Base-by-base conservation (phyloP, 2,797 vertebrate genomes). In the Bradypodion pumilum region DNA sequence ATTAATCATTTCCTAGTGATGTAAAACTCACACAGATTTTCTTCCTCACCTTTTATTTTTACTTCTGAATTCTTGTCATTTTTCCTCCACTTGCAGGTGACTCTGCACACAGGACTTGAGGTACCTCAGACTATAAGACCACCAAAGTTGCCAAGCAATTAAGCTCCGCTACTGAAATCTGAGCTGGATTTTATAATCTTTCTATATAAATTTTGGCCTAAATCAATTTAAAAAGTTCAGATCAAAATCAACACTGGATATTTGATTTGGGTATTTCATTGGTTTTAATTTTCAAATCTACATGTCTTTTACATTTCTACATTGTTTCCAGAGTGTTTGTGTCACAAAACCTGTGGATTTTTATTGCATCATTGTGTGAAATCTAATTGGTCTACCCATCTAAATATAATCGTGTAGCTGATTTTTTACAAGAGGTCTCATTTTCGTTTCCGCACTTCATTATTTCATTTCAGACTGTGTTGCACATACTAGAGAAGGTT, bases 81-180 rank as follows among this genome's bases (percentile, higher is more conserved):
- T 94, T 66, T 95, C 89, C 90, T 0, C 15, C 40, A 89, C 16
- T 5, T 89, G 19, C 94, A 99, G 98, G 98, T 98, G 94, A 99
- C 98, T 65, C 92, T 99, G 92, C 95, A 97, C 85, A 98, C 98
- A 0, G 98, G 98, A 89, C 91, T 99, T 95, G 98, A 98, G 91
- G 95, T 99, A 90, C 98, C 98, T 87, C 97, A 97, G 88, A 97
- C 91, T 89, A 83, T 95, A 65, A 96, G 95, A 84, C 94, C 94
- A 85, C 90, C 92, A 82, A 96, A 96, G 90, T 29, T 94, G 80
- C 90, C 95, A 46, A 94, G 89, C 93, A 96, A 95, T 25, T 90
- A 88, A 89, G 68, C 29, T 65, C 42, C 81, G 49, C 70, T 84
- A 1, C 66, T 75, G 32, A 6, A 78, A 66, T 78, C 80, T 82